phyloP scores from a whole-genome alignment of 2,888 invertebrate genomes.

The Aphodius granarius region DNA sequence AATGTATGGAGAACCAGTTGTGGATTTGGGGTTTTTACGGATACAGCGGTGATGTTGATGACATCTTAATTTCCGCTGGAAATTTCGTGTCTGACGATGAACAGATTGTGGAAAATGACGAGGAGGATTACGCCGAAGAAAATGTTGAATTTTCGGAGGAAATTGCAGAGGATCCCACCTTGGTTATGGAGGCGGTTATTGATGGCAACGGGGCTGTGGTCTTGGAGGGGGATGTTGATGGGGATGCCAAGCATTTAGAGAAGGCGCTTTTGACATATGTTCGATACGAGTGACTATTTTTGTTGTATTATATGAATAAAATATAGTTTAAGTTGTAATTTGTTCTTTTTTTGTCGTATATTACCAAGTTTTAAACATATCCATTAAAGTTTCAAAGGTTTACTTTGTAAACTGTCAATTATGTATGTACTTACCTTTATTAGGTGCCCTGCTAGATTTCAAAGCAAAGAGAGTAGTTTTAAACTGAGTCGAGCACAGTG shows the following conservation, averaged over 20 bases:
- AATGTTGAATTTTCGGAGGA: conserved; percentile 35
- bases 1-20: conserved; percentile 51
- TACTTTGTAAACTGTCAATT: no score
- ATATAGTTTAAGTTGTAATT: not conserved
- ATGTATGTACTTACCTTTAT: no score
- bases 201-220: conserved; percentile 41
- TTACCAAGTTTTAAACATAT: not conserved
- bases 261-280: conserved; percentile 37
- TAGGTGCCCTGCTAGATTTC: no score
- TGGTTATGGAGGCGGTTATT: conserved; percentile 45
- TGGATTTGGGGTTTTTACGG: conserved; percentile 53
- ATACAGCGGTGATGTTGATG: conserved; percentile 41
- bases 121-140: conserved; percentile 49
- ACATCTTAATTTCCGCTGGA: conserved; percentile 45
- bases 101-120: conserved; percentile 46
- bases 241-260: conserved; percentile 29
- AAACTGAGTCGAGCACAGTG: no score
- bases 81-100: conserved; percentile 40
- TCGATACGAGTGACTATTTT: conserved; percentile 18
- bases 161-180: conserved; percentile 25
- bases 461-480: no score
- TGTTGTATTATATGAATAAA: not conserved
- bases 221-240: conserved; percentile 31
- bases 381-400: no score
- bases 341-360: not conserved